Evolutionary conservation across 2,113 vertebrate species (phyloP), one percentile per base, ranked within the genome.

Genomic region (Leiothrix lutea): DNA sequence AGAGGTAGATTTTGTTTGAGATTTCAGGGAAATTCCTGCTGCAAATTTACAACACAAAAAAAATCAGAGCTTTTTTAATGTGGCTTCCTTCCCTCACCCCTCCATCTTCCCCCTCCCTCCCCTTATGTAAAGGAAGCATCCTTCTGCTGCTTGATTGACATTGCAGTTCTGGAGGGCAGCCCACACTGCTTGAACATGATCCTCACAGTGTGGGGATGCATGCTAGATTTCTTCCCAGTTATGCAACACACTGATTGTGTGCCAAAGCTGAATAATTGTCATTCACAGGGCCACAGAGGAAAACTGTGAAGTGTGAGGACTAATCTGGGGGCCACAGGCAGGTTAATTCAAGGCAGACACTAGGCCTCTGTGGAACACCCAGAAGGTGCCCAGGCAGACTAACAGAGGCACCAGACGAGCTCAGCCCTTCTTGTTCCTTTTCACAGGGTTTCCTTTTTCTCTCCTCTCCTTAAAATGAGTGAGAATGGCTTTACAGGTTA

Each of bases 141-240:
- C 25, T 84, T 88, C 64, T 78, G 57, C 57, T 72, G 54, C 38
- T 86, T 93, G 95, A 95, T 72, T 91, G 92, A 89, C 38, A 0
- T 47, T 84, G 72, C 36, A 79, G 51, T 69, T 94, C 91, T 89
- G 91, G 92, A 93, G 94, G 92, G 85, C 79, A 88, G 93, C 92
- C 92, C 88, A 93, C 62, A 73, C 85, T 70, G 65, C 69, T 84
- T 48, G 85, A 95, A 95, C 80, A 87, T 44, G 86, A 93, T 95
- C 92, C 77, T 86, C 57, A 11, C 70, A 67, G 48, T 21, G 51
- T 0, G 4, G 74, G 50, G 86, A 88, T 91, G 70, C 90, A 90
- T 1, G 56, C 82, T 95, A 96, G 86, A 91, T 89, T 94, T 95
- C 77, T 75, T 75, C 61, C n/a, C 50, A 81, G 92, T 94, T 96